Base-by-base conservation (phyloP, 2,888 invertebrate species). In the Nymphalis urticae region DNA sequence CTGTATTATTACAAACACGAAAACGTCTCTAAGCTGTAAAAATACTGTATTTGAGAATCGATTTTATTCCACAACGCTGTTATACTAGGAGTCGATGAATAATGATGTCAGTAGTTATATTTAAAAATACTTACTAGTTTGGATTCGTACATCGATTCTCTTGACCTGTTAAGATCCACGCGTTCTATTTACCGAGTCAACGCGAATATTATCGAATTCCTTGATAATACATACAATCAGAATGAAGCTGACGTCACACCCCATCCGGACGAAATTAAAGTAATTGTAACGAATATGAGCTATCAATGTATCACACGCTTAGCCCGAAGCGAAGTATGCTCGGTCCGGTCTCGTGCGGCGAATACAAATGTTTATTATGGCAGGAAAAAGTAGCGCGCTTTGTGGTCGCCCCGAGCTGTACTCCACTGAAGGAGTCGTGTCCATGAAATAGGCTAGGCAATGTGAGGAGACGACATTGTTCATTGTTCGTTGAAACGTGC, bases 291-390 rank as follows among this genome's bases (percentile, higher is more conserved):
- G 63, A 66, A 69, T 72, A 72, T 72, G 53, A 69, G 67, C 70
- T 59, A 62, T 64, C 71, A 62, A 71, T 64, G 65, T 71, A 70
- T 58, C 58, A 58, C 68, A 60, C 66, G 64, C 42, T 58, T 69
- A 69, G 76, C 80, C 76, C 61, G 72, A 69, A 75, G 77, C 78
- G 68, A 76, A 77, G 75, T 76, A 69, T 69, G 78, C 76, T 69
- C 72, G 77, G 76, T 74, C 75, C 75, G 75, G 70, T 62, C 56
- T 62, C 76, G 76, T 75, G 77, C 70, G 68, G 62, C 69, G 92
- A 89, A 92, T 92, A 92, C 90, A 89, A 91, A 92, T 92, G 89
- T 91, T 90, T 88, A 90, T 89, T 88, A 87, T 87, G 85, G 83
- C 79, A 81, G 86, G 88, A 90, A 90, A 89, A 90, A 90, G 90